phyloP scores from a whole-genome alignment of 2,888 invertebrate genomes.

The Sylvicola cinctus region DNA sequence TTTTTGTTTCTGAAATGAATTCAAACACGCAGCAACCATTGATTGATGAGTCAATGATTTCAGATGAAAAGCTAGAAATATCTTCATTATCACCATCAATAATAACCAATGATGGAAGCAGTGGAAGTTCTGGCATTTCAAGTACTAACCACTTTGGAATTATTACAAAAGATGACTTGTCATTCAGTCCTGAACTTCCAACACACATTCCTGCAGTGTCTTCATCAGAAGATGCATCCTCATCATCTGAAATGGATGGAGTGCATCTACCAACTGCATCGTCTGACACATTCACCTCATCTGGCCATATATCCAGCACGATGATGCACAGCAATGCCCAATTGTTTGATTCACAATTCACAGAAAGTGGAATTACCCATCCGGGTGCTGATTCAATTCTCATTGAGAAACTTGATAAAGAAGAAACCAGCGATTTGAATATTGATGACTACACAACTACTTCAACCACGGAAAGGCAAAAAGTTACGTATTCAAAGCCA shows the following conservation, averaged over 20 bases:
- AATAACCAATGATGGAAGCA: too few species aligned
- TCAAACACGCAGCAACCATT: too few species aligned
- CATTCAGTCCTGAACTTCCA: conserved; percentile 17
- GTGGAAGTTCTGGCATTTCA: not conserved
- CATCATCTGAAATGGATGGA: conserved; percentile 2
- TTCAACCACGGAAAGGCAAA: conserved; percentile 19
- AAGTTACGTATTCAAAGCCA: conserved; percentile 28
- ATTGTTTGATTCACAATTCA: conserved; percentile 24
- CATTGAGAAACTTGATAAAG: conserved; percentile 29
- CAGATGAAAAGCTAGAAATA: conserved; percentile 18
- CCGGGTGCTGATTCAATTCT: conserved; percentile 41
- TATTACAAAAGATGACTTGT: conserved; percentile 9
- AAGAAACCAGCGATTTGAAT: conserved; percentile 19
- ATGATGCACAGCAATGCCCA: not conserved
- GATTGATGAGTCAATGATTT: conserved; percentile 7
- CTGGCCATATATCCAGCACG: too few species aligned
- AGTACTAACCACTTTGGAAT: conserved; percentile 1
- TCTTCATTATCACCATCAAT: conserved; percentile 14
- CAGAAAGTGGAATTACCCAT: conserved; percentile 36
- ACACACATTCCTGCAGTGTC: conserved; percentile 15
- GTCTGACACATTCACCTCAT: too few species aligned
- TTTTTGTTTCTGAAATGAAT: too few species aligned
- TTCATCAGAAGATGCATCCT: not conserved
- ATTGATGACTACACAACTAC: conserved; percentile 19
- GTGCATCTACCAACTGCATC: conserved; percentile 13